phyloP scores from a whole-genome alignment of 2,113 vertebrate species.

The Mustelus asterias region DNA sequence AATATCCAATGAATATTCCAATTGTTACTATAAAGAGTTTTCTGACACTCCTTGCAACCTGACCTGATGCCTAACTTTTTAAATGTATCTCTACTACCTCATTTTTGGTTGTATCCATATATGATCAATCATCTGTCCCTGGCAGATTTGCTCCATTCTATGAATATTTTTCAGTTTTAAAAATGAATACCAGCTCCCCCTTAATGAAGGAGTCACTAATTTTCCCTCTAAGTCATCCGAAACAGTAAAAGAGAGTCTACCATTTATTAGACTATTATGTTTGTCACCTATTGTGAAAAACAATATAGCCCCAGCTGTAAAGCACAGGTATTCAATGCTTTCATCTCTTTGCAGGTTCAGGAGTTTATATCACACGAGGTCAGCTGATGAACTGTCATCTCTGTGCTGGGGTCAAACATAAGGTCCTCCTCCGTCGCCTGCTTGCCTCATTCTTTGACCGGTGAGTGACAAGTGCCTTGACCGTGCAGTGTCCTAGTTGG shows the following conservation, averaged over 20 bases:
- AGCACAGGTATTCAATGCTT: neutral
- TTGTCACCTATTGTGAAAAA: neutral
- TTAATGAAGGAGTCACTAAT: neutral
- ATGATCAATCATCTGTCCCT: neutral
- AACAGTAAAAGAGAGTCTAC: neutral
- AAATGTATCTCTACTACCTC: neutral
- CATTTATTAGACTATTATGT: neutral
- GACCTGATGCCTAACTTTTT: neutral
- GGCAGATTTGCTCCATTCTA: neutral
- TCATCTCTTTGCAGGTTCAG: slow-evolving; percentile 62
- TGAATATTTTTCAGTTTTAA: neutral
- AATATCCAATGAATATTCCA: neutral
- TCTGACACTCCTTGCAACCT: neutral
- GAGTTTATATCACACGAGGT: slow-evolving; percentile 88
- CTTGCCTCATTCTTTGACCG: slow-evolving; percentile 95
- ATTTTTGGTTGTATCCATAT: neutral
- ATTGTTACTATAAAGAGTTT: neutral
- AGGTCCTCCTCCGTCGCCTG: slow-evolving; percentile 83
- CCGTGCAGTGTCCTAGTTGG: neutral
- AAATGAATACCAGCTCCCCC: neutral
- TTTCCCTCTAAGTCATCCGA: neutral
- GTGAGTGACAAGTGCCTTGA: slow-evolving; percentile 51
- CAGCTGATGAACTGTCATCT: slow-evolving; percentile 98
- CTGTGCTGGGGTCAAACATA: slow-evolving; percentile 90
- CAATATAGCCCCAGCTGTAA: neutral